Base-by-base conservation (phyloP, 2,113 vertebrate species). In the Channa argus region DNA sequence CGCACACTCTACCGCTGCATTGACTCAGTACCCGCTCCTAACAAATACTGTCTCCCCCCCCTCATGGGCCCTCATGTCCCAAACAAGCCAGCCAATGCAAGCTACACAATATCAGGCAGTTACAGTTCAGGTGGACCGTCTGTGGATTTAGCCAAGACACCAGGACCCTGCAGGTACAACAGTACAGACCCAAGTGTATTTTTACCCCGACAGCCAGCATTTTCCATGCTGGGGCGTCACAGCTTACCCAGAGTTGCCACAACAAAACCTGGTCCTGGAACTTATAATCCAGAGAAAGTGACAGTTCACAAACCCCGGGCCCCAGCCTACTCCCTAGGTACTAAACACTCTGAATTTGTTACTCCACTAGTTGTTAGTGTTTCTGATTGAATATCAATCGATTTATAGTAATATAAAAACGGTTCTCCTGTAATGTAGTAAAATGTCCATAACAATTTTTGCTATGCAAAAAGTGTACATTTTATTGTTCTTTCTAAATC, bases 111-210 rank as follows among this genome's bases (percentile, higher is more conserved):
- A 47, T 90, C 89, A 3, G 93, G 92, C 2, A 86, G 88, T 55
- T 91, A 79, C 4, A 75, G 83, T 34, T 71, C 78, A 0, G 85
- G 86, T 4, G 90, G 94, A 2, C 88, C 91, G 0, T 82, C 92
- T 0, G 94, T 95, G 80, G 95, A 96, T 74, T 88, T 95, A 0
- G 84, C 94, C 0, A 89, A 93, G 72, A 95, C 90, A 0, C 96
- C 96, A 0, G 96, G 96, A 13, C 96, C 96, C 0, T 95, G 95
- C 49, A 88, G 91, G 36, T 96, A 97, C 63, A 93, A 94, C 39
- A 90, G 92, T 47, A 95, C 94, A 0, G 92, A 96, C 67, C 94
- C 94, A 6, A 94, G 85, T 5, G 49, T 94, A 44, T 97, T 95
- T 78, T 80, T 94, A 11, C 82, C 64, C 13, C 88, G 92, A 12